Evolutionary conservation across 2,888 invertebrate species (phyloP).

Genomic region (Merodon equestris): DNA sequence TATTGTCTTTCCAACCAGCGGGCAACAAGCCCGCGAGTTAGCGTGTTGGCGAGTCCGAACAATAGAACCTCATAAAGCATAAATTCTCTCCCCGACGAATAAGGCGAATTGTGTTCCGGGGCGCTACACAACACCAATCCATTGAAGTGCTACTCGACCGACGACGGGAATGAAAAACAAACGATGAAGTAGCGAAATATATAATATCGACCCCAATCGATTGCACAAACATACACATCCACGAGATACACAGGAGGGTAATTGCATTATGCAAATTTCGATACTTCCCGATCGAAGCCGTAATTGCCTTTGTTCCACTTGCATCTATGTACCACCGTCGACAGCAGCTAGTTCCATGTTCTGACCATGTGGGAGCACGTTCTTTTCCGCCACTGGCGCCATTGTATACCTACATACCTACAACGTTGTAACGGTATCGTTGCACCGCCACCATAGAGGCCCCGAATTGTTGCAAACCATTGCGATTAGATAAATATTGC

Average conservation of each 20-base stretch:
- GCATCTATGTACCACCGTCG: slow-evolving; percentile 17
- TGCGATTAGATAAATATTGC: slow-evolving; percentile 42
- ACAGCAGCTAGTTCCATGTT: too few species aligned
- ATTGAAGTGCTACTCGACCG: slow-evolving; percentile 33
- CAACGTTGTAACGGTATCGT: slow-evolving; percentile 22
- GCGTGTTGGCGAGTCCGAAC: slow-evolving; percentile 25
- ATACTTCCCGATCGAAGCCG: slow-evolving; percentile 45
- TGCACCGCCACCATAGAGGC: slow-evolving; percentile 13
- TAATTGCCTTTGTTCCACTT: slow-evolving; percentile 66
- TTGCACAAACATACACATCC: slow-evolving; percentile 2
- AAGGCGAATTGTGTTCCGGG: slow-evolving; percentile 52
- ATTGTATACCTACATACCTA: background rate
- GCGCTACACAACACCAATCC: slow-evolving; percentile 61
- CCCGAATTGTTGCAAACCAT: slow-evolving; percentile 51
- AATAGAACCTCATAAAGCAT: slow-evolving; percentile 66
- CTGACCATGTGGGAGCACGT: slow-evolving; percentile 51
- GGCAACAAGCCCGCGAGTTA: background rate
- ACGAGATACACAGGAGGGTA: slow-evolving; percentile 32
- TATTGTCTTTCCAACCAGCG: slow-evolving; percentile 49
- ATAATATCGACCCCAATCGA: slow-evolving; percentile 57
- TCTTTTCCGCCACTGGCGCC: slow-evolving; percentile 51
- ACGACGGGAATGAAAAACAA: slow-evolving; percentile 18
- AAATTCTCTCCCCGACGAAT: slow-evolving; percentile 54
- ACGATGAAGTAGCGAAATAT: slow-evolving; percentile 27
- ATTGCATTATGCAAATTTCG: slow-evolving; percentile 67